Conservation (phyloP, 2,888 invertebrate genomes). For the Malthinus flaveolus region DNA sequence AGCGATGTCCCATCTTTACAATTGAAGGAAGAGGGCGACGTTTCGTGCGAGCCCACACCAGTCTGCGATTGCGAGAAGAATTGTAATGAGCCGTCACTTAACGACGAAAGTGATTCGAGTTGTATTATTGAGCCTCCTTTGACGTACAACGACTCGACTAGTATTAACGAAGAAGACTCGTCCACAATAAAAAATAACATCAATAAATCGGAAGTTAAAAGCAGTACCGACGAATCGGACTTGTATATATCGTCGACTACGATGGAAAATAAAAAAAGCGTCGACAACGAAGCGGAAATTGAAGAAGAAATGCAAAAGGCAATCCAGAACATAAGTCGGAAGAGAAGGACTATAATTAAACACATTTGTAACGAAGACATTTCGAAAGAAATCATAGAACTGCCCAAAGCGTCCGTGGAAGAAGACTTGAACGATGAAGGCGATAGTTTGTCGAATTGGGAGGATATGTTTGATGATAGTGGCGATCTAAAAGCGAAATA, state of each 20-base stretch:
- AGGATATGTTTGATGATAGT: constrained; percentile 50
- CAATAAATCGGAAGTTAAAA: background rate
- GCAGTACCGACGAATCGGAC: background rate
- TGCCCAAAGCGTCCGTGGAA: background rate
- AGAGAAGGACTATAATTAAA: constrained; percentile 49
- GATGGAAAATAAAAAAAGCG: background rate
- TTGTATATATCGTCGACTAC: constrained; percentile 7
- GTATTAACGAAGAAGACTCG: no score
- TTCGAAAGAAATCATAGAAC: background rate
- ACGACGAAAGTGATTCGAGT: no score
- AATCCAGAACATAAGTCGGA: constrained; percentile 49
- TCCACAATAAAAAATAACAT: background rate
- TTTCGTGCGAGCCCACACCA: no score
- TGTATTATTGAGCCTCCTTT: no score
- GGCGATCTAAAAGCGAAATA: constrained; percentile 38
- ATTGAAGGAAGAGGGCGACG: no score
- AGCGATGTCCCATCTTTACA: no score
- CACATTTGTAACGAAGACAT: constrained; percentile 41
- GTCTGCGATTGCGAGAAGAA: no score
- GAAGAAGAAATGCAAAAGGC: constrained; percentile 51
- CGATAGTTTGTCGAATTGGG: constrained; percentile 47
- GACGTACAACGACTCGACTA: no score
- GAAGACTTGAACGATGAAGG: constrained; percentile 1
- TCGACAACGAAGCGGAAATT: constrained; percentile 41
- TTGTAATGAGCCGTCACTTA: no score